phyloP scores from a whole-genome alignment of 2,888 invertebrate genomes.

The Dicranocentrus wangi region DNA sequence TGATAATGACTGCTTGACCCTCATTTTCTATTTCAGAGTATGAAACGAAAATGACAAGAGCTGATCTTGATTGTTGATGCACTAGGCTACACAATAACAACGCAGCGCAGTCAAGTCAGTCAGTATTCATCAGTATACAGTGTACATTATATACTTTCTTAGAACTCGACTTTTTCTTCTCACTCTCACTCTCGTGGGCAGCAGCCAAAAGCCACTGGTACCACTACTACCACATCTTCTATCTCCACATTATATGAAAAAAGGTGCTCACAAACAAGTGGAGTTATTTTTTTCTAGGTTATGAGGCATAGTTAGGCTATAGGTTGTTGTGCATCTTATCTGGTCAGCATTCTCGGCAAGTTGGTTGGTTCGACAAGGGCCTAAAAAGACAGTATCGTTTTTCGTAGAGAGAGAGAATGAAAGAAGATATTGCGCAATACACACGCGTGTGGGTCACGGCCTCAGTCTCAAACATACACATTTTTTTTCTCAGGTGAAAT shows the following conservation, averaged over 20 bases:
- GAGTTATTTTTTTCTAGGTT: conserved; percentile 51
- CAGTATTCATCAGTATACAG: not conserved
- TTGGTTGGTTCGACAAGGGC: too few species aligned
- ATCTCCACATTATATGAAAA: too few species aligned
- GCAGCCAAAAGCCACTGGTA: too few species aligned
- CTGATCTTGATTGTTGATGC: conserved; percentile 29
- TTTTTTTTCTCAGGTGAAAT: conserved; percentile 25
- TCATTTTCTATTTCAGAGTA: conserved; percentile 51
- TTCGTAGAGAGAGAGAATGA: conserved; percentile 41
- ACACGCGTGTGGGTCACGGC: conserved; percentile 59
- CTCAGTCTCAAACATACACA: conserved; percentile 45
- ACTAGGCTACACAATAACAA: too few species aligned
- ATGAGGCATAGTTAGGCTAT: conserved; percentile 1
- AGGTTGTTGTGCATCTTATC: too few species aligned
- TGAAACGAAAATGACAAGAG: conserved; percentile 37
- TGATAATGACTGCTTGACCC: conserved; percentile 56
- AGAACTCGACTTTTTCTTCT: conserved; percentile 35
- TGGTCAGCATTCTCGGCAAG: too few species aligned
- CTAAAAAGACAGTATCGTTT: not conserved
- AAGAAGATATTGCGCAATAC: conserved; percentile 23
- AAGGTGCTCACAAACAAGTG: too few species aligned
- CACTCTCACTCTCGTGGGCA: conserved; percentile 51
- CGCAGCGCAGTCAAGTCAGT: too few species aligned
- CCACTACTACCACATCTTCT: too few species aligned
- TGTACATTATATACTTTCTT: conserved; percentile 12